These are phyloP conservation scores for Pontoporia blainvillei DNA, from an alignment of 2,113 vertebrate species.

Conservation along the genomic window DNA sequence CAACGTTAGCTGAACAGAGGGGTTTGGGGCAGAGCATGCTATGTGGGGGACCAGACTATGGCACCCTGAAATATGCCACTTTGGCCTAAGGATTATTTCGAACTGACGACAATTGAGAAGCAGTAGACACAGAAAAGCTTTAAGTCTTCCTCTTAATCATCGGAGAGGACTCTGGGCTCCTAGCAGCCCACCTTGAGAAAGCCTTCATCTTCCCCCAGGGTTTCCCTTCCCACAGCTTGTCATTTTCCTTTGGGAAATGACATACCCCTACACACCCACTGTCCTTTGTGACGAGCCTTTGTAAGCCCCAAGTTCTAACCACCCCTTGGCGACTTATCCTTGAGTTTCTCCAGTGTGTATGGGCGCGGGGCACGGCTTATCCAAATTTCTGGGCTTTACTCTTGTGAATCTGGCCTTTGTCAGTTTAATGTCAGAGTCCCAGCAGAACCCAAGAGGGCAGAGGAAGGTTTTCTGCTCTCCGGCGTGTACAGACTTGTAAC, in stretches of 20 bases:
- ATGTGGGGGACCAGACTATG: background rate
- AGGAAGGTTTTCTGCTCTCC: background rate
- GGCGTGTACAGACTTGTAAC: background rate
- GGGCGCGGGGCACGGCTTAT: background rate
- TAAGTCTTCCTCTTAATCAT: background rate
- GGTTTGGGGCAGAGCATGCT: too few relatives aligned
- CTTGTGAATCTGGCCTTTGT: background rate
- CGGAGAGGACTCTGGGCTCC: background rate
- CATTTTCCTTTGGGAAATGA: background rate
- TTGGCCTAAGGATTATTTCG: background rate
- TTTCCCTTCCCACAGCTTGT: background rate
- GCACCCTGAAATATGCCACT: background rate
- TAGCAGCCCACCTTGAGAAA: background rate
- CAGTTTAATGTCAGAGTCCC: background rate
- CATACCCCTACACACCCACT: background rate
- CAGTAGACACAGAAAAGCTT: background rate
- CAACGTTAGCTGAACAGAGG: background rate
- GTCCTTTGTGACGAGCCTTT: background rate
- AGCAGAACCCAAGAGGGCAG: background rate
- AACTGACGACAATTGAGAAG: background rate
- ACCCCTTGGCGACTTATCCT: background rate
- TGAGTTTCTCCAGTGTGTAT: background rate
- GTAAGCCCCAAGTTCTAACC: background rate
- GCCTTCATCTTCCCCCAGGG: background rate
- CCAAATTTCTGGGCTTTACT: background rate